Evolutionary conservation across 2,888 invertebrate species (phyloP).

Genomic region (Lasioglossum pauxillum): DNA sequence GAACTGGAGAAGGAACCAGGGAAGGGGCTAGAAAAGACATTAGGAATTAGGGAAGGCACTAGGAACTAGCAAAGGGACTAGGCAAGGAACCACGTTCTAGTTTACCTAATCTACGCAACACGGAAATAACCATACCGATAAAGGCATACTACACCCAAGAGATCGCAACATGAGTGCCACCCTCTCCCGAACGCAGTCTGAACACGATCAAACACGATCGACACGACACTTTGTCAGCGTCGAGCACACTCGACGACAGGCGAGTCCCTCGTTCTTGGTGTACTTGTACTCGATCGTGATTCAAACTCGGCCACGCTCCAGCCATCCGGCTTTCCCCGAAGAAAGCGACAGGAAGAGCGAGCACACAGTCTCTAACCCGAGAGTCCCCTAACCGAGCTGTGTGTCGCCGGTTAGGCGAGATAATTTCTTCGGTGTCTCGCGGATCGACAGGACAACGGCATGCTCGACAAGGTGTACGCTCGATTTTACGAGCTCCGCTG

Average conservation of each 20-base stretch:
- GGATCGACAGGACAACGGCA: constrained; percentile 56
- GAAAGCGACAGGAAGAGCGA: neutral
- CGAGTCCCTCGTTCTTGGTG: neutral
- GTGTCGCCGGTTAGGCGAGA: constrained; percentile 31
- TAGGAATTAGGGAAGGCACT: no score
- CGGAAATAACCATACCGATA: neutral
- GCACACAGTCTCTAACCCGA: neutral
- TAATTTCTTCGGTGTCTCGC: constrained; percentile 42
- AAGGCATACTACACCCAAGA: neutral
- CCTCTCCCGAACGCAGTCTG: neutral
- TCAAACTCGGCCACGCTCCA: constrained; percentile 6
- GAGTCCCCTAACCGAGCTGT: neutral
- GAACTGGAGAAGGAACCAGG: no score
- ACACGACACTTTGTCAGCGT: constrained; percentile 6
- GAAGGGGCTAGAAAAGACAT: no score
- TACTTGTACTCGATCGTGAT: neutral
- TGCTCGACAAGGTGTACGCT: constrained; percentile 73
- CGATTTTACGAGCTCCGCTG: constrained; percentile 81
- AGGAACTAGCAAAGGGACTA: no score
- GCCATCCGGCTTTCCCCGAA: constrained; percentile 14
- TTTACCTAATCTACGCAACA: neutral
- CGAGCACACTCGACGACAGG: neutral
- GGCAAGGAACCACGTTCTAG: no score
- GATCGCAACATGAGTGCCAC: neutral
- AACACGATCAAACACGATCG: neutral